These are phyloP conservation scores for Vultur gryphus DNA, from an alignment of 2,797 vertebrate species.

Conservation along the genomic window DNA sequence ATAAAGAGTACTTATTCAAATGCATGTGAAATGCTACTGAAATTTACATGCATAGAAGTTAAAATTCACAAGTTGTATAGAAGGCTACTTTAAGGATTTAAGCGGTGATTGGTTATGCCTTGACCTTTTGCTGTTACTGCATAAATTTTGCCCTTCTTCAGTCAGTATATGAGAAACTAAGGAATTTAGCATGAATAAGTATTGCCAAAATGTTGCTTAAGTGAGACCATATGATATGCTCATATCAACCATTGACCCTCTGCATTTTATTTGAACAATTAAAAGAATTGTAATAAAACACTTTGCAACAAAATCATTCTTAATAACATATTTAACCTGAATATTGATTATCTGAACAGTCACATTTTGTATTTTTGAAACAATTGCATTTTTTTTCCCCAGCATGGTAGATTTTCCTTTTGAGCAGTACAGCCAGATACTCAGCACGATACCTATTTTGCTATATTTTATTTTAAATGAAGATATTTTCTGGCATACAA, in stretches of 20 bases:
- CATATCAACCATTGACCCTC: not conserved
- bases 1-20: not conserved
- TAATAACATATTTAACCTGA: not conserved
- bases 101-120: not conserved
- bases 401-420: not conserved
- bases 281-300: not conserved
- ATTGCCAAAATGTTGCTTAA: not conserved
- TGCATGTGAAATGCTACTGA: not conserved
- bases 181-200: not conserved
- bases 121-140: not conserved
- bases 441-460: not conserved
- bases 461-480: not conserved
- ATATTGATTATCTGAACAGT: not conserved
- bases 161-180: not conserved
- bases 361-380: not conserved
- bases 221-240: not conserved
- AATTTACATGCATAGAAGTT: not conserved
- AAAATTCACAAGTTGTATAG: not conserved
- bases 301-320: not conserved
- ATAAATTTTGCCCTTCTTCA: not conserved
- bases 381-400: fast-evolving
- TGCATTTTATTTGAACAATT: not conserved
- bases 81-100: not conserved
- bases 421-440: not conserved
- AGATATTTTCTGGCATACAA: not conserved